A percentile compares a stretch with the other conserved stretches of the same genome.
These are phyloP conservation scores for Sebastes minor DNA, from an alignment of 2,797 vertebrate species.

Conservation along the genomic window DNA sequence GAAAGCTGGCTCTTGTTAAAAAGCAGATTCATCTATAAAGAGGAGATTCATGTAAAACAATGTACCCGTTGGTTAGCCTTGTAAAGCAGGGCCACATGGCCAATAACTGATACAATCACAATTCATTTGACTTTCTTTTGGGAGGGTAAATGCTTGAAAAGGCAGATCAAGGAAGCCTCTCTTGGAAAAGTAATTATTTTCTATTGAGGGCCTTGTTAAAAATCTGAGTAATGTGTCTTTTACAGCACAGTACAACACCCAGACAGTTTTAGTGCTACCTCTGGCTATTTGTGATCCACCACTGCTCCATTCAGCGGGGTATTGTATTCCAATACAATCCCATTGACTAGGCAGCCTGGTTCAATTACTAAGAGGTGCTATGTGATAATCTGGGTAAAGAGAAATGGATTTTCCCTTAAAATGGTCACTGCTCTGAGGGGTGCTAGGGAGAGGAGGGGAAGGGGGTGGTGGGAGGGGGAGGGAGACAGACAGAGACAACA, in stretches of 20 bases:
- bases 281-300: conserved; percentile 40
- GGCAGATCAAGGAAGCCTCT: not conserved
- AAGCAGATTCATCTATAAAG: conserved; percentile 2
- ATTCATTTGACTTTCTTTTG: not conserved
- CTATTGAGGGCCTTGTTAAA: conserved; percentile 31
- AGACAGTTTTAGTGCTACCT: conserved; percentile 47
- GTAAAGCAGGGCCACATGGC: not conserved
- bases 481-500: not conserved
- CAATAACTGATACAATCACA: not conserved
- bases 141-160: not conserved
- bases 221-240: conserved; percentile 45
- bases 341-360: conserved; percentile 44
- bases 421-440: conserved; percentile 22
- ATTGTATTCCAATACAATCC: conserved; percentile 69
- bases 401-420: conserved; percentile 67
- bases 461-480: too few relatives aligned
- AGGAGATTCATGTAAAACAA: conserved; percentile 3
- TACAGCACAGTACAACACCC: conserved; percentile 34
- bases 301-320: conserved; percentile 39
- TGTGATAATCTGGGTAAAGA: conserved; percentile 68
- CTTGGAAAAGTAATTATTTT: conserved; percentile 39
- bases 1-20: conserved; percentile 1
- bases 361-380: conserved; percentile 63
- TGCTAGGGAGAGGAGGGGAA: not conserved
- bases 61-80: not conserved